phyloP scores from a whole-genome alignment of 92 coral and sea anemone species.

The Meandrina meandrites region DNA sequence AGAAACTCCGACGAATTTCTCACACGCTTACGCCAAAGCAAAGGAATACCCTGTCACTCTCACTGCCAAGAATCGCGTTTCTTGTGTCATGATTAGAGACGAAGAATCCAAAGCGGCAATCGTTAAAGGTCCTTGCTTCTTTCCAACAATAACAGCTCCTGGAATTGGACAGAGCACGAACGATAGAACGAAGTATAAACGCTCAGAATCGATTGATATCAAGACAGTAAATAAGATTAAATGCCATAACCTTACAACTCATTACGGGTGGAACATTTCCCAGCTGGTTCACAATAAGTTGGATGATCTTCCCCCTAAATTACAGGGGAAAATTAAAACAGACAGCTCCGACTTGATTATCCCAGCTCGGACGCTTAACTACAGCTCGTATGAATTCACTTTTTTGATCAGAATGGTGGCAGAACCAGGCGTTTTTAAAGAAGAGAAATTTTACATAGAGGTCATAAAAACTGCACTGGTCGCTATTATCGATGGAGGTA shows the following conservation, averaged over 20 bases:
- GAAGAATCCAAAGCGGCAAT: neutral
- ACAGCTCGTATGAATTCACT: conserved; percentile 10
- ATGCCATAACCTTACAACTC: conserved; percentile 27
- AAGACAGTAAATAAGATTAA: conserved; percentile 33
- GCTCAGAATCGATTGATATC: conserved; percentile 39
- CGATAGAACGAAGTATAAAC: conserved; percentile 4
- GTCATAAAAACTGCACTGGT: conserved; percentile 37
- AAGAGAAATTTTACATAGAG: conserved; percentile 21
- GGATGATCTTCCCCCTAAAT: neutral
- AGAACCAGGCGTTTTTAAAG: conserved; percentile 39
- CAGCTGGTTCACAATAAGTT: neutral
- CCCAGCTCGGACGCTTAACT: conserved; percentile 25
- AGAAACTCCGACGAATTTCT: neutral
- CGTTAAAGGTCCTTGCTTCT: neutral
- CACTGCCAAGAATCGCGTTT: conserved; percentile 51
- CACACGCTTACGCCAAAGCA: neutral
- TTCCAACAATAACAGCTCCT: neutral
- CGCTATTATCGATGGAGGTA: conserved; percentile 58
- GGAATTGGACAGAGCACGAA: conserved; percentile 5
- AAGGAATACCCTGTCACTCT: conserved; percentile 27
- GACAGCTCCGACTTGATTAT: conserved; percentile 12
- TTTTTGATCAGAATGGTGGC: conserved; percentile 45
- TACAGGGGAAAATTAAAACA: neutral
- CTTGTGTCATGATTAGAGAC: conserved; percentile 5
- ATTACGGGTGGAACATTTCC: conserved; percentile 47